Evolutionary conservation across 2,888 invertebrate species (phyloP).

Genomic region (Euclidia mi): DNA sequence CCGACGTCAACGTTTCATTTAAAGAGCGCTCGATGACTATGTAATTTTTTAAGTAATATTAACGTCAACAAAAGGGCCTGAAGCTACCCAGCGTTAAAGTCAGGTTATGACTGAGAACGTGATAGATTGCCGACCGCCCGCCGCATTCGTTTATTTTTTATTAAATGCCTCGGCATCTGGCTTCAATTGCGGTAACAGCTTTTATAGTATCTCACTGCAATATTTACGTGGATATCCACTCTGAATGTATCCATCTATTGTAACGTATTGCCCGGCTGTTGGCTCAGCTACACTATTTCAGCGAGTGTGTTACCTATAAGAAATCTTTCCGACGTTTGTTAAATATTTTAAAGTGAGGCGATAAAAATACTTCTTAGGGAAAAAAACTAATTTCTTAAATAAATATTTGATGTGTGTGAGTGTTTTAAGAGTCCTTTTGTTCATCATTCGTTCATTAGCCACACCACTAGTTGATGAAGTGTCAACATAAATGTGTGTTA

Average conservation of each 20-base stretch:
- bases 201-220: constrained; percentile 67
- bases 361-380: too few relatives aligned
- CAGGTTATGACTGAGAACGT: constrained; percentile 87
- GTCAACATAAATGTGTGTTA: too few relatives aligned
- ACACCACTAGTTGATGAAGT: too few relatives aligned
- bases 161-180: constrained; percentile 83
- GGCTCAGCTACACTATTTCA: neutral
- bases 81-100: constrained; percentile 89
- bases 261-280: constrained; percentile 6
- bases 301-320: neutral
- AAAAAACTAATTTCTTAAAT: too few relatives aligned
- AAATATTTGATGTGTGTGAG: neutral
- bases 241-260: constrained; percentile 51
- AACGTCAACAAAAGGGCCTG: constrained; percentile 87
- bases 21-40: constrained; percentile 78
- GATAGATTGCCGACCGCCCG: constrained; percentile 83
- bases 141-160: constrained; percentile 83
- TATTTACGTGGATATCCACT: constrained; percentile 60
- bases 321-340: too few relatives aligned
- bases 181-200: constrained; percentile 82
- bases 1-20: constrained; percentile 79
- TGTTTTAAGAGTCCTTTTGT: constrained; percentile 1
- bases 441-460: too few relatives aligned
- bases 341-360: neutral
- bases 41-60: constrained; percentile 84